phyloP scores from a whole-genome alignment of 1,140 invertebrate species.

The Apis florea region DNA sequence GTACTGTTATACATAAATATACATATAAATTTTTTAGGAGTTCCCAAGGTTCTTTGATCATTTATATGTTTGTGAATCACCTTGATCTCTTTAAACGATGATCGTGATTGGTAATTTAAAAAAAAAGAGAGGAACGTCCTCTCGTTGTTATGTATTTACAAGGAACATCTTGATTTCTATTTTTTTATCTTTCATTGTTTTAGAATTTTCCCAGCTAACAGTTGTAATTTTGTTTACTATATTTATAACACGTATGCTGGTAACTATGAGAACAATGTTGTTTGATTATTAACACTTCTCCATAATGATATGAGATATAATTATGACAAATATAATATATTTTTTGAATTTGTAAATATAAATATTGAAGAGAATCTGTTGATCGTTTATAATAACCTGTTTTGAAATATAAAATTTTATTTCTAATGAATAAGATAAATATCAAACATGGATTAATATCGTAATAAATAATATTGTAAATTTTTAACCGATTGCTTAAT shows the following conservation, averaged over 20 bases:
- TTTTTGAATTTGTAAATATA: neutral
- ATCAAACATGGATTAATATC: neutral
- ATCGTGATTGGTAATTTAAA: slow-evolving; percentile 30
- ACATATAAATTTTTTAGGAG: neutral
- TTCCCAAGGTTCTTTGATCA: neutral
- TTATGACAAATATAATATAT: neutral
- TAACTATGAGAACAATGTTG: neutral
- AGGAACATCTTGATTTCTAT: neutral
- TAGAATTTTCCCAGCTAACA: neutral
- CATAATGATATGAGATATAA: no score
- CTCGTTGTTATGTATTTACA: neutral
- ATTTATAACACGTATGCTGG: neutral
- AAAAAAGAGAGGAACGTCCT: neutral
- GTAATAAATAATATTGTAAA: neutral
- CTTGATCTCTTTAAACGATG: slow-evolving; percentile 39
- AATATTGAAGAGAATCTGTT: neutral
- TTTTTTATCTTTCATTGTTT: neutral
- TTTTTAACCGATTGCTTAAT: neutral
- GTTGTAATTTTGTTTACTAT: neutral
- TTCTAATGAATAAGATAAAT: neutral
- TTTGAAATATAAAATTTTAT: neutral
- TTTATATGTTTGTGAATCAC: slow-evolving; percentile 4
- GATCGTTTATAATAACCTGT: neutral
- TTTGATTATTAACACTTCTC: neutral
- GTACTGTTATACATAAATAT: no score